Evolutionary conservation across 2,888 invertebrate species (phyloP), one percentile per base, ranked within the genome.

Genomic region (Cabera pusaria): DNA sequence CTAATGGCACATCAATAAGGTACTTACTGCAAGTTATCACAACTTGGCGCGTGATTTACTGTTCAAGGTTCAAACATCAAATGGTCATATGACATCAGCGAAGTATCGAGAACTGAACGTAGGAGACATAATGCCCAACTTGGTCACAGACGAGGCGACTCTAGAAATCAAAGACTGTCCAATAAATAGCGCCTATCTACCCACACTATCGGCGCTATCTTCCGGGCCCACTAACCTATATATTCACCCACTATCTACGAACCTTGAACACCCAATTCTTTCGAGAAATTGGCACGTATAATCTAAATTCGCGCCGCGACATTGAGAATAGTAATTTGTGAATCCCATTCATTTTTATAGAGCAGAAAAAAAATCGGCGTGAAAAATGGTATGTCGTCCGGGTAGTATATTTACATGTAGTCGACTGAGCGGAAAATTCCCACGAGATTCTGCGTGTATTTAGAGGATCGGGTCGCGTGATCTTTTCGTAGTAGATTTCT

Each of bases 271-370:
- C 40, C 44, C 52, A 47, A 64, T 60, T 52, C 52, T 50, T 51
- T 35, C 44, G 49, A 64, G 55, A 65, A 68, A 67, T 71, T 72
- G 70, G 72, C 77, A 71, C 62, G 59, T 45, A 56, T 51, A 53
- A 56, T 57, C 64, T 56, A 61, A 67, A 71, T 65, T 61, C 56
- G 57, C 52, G 50, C 44, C 44, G 60, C 62, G 71, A 59, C 70
- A 71, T 71, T 72, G 70, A 67, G 58, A 59, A 57, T 53, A 39
- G 59, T 61, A 67, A 71, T 71, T 67, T 69, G 69, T 63, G 64
- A 59, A 61, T 64, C 73, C 41, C 72, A 78, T 76, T 76, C 73
- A 75, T 67, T 78, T 73, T 72, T 66, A 70, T 69, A 57, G 51
- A 47, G 54, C 39, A 28, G 46, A 63, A 59, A 64, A 62, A 63